phyloP scores from a whole-genome alignment of 2,797 vertebrate genomes.

The Masticophis lateralis region DNA sequence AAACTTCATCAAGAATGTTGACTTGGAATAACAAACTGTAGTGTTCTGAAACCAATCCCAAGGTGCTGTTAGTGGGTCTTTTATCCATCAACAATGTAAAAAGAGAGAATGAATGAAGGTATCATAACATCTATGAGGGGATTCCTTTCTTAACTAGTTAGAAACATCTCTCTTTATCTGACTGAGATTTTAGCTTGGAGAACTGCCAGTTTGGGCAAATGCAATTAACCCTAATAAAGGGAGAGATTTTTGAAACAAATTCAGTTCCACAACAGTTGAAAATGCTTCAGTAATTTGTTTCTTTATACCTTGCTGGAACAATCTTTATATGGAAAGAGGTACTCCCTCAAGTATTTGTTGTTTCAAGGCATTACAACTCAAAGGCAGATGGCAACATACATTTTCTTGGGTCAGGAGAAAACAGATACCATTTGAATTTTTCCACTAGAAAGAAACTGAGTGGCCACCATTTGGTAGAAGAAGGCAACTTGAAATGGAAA shows the following conservation, averaged over 20 bases:
- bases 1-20: slow-evolving; percentile 27
- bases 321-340: neutral
- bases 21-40: slow-evolving; percentile 21
- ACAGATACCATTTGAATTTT: neutral
- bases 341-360: neutral
- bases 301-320: neutral
- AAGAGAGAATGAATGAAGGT: neutral
- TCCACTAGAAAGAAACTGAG: neutral
- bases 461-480: neutral
- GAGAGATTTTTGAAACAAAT: neutral
- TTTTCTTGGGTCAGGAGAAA: neutral
- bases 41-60: slow-evolving; percentile 15
- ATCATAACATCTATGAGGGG: neutral
- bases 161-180: neutral
- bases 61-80: neutral
- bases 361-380: neutral
- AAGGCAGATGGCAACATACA: neutral
- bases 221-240: neutral
- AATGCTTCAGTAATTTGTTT: neutral
- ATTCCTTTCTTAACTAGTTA: neutral
- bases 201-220: neutral
- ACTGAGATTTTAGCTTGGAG: neutral
- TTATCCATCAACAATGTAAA: neutral
- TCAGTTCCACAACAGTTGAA: neutral
- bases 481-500: neutral